Conservation (phyloP, 37 sponge, comb jelly and placozoan species). For the Ianthella basta region DNA sequence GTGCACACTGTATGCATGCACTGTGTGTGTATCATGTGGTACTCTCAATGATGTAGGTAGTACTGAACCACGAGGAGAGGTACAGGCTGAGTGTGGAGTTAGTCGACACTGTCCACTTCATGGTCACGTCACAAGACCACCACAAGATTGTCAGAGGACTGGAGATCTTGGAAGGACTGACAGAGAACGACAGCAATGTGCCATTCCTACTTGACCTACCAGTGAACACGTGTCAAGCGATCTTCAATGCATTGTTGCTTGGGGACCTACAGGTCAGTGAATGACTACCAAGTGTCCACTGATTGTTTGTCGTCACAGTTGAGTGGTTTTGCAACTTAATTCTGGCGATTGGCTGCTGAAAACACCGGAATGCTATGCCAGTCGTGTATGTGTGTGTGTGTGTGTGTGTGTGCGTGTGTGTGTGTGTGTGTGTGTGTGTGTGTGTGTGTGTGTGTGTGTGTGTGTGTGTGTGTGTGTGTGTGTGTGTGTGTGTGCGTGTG, state of each 20-base stretch:
- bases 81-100: conserved; percentile 8
- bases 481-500: no score
- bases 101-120: not conserved
- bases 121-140: conserved; percentile 9
- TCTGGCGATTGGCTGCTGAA: no score
- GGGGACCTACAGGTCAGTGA: conserved; percentile 25
- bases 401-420: conserved; percentile 26
- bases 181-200: not conserved
- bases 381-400: conserved; percentile 1
- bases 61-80: not conserved
- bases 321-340: no score
- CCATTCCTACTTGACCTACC: not conserved
- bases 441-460: conserved; percentile 28
- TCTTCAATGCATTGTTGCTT: not conserved
- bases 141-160: conserved; percentile 33
- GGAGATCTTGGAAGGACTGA: conserved; percentile 20
- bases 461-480: no score
- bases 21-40: not conserved
- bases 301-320: no score
- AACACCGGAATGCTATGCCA: not conserved
- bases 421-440: conserved; percentile 29
- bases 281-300: no score
- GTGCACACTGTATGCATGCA: no score
- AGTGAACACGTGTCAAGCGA: not conserved
- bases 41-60: conserved; percentile 3